phyloP scores from a whole-genome alignment of 2,888 invertebrate species.

The Dione vanillae region DNA sequence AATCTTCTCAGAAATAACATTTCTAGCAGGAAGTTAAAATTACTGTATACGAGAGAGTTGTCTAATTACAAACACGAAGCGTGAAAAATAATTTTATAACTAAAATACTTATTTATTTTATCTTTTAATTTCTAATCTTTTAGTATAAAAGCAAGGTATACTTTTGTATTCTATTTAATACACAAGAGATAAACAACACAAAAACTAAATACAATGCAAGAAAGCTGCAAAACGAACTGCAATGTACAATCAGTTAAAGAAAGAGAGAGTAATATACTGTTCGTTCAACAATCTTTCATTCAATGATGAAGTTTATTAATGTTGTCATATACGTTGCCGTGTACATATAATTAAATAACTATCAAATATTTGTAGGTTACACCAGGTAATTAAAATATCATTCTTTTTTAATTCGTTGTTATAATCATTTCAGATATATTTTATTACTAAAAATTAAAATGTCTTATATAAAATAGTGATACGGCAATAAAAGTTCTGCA shows the following conservation, averaged over 20 bases:
- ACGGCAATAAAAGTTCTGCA: background rate
- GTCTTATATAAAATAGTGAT: background rate
- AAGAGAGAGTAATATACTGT: conserved; percentile 10
- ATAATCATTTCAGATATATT: too few species aligned
- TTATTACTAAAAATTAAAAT: too few species aligned
- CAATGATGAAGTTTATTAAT: conserved; percentile 29
- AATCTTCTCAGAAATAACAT: conserved; percentile 62
- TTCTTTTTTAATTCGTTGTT: too few species aligned
- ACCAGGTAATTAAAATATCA: too few species aligned
- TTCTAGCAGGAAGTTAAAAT: conserved; percentile 73
- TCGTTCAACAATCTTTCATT: conserved; percentile 31
- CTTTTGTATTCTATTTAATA: conserved; percentile 21
- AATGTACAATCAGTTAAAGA: conserved; percentile 20
- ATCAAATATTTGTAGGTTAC: too few species aligned
- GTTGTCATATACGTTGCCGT: too few species aligned
- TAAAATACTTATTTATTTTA: background rate
- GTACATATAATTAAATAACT: too few species aligned
- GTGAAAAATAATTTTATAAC: conserved; percentile 25
- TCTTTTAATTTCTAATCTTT: background rate
- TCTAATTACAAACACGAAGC: conserved; percentile 28
- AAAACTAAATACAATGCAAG: conserved; percentile 24
- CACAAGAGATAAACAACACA: conserved; percentile 30
- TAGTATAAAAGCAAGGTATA: conserved; percentile 13
- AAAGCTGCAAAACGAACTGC: conserved; percentile 33
- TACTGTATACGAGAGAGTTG: conserved; percentile 45